Base-by-base conservation (phyloP, 2,888 invertebrate genomes). In the Schrankia costaestrigalis region DNA sequence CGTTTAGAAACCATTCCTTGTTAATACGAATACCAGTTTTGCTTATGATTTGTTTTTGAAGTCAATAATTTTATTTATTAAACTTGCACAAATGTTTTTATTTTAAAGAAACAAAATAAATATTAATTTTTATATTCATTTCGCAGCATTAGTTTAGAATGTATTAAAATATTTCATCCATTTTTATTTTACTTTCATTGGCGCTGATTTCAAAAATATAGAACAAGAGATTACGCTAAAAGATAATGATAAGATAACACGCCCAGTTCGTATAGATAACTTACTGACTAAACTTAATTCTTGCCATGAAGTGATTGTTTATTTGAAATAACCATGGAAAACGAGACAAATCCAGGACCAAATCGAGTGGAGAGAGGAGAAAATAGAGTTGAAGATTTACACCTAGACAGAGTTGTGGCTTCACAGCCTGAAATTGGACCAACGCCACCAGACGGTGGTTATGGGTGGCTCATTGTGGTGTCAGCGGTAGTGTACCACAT, bases 381-480 rank as follows among this genome's bases (percentile, higher is more conserved):
- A 45, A 66, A 44, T 33, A 63, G 69, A 29, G 71, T 69, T 21
- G 80, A 80, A 41, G 83, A 83, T 33, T 62, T 88, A 9, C 80
- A 81, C 56, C 71, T 93, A 46, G 92, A 93, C 56, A 82, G 89
- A 32, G 84, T 92, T 3, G 81, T 92, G 34, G 86, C 91, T 26
- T 91, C 92, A 11, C 90, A 91, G 46, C 91, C 92, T 1, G 92
- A 92, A 70, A 82, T 92, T 29, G 92, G 92, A 0, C 92, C 92
- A 0, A 89, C 89, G 8, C 87, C 91, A 27, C 91, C 92, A 1
- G 92, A 92, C 56, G 92, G 92, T 0, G 91, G 92, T 1, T 92
- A 91, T 56, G 92, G 92, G 0, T 93, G 92, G 92, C 58, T 92
- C 27, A 89, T 92, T 48, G 87, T 92, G 30, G 57, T 87, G 21